phyloP scores from a whole-genome alignment of 2,113 vertebrate species.

The Atrichornis clamosus region DNA sequence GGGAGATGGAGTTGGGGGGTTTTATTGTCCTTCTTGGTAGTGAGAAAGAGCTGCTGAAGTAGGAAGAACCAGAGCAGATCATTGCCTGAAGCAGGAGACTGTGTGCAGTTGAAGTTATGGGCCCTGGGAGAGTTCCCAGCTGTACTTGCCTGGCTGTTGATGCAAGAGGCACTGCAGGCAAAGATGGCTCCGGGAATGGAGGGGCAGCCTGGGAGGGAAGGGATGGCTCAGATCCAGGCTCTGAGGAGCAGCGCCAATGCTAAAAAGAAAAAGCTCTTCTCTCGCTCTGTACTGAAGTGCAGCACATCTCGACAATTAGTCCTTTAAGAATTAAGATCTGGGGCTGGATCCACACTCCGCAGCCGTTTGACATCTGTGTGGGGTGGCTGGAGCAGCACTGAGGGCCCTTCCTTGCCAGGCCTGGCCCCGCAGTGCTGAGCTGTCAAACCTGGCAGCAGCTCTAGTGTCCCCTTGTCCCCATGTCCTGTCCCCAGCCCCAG shows the following conservation, averaged over 20 bases:
- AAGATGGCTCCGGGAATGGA: conserved; percentile 2
- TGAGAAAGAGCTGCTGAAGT: conserved; percentile 47
- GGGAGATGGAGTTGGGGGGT: not conserved
- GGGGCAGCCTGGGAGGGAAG: conserved; percentile 16
- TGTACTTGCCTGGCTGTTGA: conserved; percentile 53
- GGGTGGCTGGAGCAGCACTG: not conserved
- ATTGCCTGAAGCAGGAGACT: conserved; percentile 55
- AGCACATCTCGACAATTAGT: conserved; percentile 31
- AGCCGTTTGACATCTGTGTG: not conserved
- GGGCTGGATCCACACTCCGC: not conserved
- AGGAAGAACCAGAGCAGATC: conserved; percentile 62
- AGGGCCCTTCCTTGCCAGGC: not conserved
- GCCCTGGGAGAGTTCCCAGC: conserved; percentile 63
- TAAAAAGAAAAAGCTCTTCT: not conserved
- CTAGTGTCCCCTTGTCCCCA: not conserved
- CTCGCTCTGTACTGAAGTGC: not conserved
- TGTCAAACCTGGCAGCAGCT: not conserved
- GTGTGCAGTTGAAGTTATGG: conserved; percentile 35
- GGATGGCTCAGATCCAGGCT: conserved; percentile 59
- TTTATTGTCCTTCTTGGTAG: conserved; percentile 43
- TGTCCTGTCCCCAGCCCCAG: not conserved
- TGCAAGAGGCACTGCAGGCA: conserved; percentile 42
- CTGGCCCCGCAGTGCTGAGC: not conserved
- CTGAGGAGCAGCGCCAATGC: not conserved
- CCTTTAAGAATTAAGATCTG: conserved; percentile 25